Percentiles rank a stretch among this genome's conserved stretches.
These are phyloP conservation scores for Seriola rivoliana DNA, from an alignment of 2,113 vertebrate species.

Conservation along the genomic window DNA sequence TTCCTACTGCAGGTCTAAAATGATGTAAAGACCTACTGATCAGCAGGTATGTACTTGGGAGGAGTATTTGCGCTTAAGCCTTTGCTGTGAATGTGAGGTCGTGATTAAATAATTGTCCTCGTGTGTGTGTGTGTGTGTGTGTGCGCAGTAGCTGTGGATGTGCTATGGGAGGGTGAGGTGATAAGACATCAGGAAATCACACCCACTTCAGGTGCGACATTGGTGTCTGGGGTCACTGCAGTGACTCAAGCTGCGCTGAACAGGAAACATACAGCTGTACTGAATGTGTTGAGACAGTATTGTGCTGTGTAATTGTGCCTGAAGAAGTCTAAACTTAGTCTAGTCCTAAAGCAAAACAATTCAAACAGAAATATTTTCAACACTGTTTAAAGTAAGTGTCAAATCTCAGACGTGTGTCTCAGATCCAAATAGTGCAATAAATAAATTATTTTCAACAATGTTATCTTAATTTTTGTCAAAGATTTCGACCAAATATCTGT, in stretches of 20 bases:
- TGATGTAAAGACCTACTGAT: conserved; percentile 50
- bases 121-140: background rate
- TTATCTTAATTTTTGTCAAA: background rate
- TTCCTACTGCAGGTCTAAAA: conserved; percentile 39
- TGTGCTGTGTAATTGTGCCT: no score
- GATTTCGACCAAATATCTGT: background rate
- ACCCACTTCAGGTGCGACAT: background rate
- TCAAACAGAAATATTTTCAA: background rate
- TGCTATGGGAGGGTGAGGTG: conserved; percentile 4
- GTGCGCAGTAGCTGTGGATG: background rate
- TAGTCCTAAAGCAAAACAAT: background rate
- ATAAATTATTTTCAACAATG: background rate
- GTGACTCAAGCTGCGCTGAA: background rate
- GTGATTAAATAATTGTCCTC: conserved; percentile 27
- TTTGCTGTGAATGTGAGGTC: background rate
- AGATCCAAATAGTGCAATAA: background rate
- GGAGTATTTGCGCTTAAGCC: conserved; percentile 43
- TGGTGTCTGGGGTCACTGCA: background rate
- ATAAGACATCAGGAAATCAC: conserved; percentile 9
- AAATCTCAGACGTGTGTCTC: background rate
- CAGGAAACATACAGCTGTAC: background rate
- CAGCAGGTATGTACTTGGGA: conserved; percentile 35
- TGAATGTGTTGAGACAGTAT: background rate
- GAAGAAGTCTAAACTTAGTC: no score
- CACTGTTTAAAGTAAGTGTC: no score